Conservation (phyloP, 2,797 vertebrate species). For the Karalla daura region DNA sequence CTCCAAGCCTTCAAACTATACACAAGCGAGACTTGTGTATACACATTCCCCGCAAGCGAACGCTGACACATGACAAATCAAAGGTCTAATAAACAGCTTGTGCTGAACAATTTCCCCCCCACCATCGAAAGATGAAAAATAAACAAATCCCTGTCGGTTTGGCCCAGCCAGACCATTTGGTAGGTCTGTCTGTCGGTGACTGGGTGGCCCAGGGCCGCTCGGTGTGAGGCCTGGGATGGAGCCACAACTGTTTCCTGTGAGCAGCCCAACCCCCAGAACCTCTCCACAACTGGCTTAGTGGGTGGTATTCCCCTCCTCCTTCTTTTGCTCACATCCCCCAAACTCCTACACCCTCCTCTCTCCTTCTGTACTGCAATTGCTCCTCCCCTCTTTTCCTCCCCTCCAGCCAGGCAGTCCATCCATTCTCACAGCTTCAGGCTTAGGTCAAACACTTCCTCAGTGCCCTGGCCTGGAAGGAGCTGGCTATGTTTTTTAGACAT, state of each 20-base stretch:
- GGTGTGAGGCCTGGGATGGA: conserved; percentile 86
- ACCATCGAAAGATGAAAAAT: conserved; percentile 84
- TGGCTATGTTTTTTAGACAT: background rate
- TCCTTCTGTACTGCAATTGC: conserved; percentile 21
- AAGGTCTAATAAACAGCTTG: conserved; percentile 86
- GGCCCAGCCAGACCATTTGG: conserved; percentile 76
- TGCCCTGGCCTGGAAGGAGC: conserved; percentile 17
- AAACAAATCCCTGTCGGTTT: conserved; percentile 82
- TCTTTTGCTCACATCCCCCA: conserved; percentile 58
- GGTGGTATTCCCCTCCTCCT: conserved; percentile 84
- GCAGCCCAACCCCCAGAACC: conserved; percentile 78
- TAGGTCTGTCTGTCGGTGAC: conserved; percentile 80
- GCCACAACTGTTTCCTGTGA: conserved; percentile 87
- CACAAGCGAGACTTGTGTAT: conserved; percentile 76
- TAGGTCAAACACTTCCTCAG: conserved; percentile 49
- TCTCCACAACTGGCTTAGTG: conserved; percentile 82
- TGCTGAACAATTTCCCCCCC: conserved; percentile 74
- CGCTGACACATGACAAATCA: conserved; percentile 86
- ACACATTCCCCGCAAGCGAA: conserved; percentile 75
- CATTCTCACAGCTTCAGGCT: conserved; percentile 56
- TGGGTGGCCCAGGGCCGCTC: conserved; percentile 86
- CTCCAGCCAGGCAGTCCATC: conserved; percentile 41
- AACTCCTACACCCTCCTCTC: conserved; percentile 58
- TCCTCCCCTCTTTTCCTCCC: conserved; percentile 33
- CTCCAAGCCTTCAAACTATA: conserved; percentile 73